Percentiles rank a stretch among this genome's conserved stretches.
Evolutionary conservation across 2,113 vertebrate species (phyloP).

Genomic region (Verasper variegatus): DNA sequence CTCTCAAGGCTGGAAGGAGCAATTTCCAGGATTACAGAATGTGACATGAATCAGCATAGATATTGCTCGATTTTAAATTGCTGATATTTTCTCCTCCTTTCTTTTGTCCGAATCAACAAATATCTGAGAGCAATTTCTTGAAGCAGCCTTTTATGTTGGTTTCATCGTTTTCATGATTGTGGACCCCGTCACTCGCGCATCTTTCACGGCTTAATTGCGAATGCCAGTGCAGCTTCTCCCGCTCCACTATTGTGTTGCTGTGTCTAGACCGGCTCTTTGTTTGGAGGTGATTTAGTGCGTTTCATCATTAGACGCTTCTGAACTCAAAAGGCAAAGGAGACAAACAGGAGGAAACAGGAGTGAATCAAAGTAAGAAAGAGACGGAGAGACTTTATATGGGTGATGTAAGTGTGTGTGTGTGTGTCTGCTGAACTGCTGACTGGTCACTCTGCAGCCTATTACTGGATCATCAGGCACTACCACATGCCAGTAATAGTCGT

Average conservation of each 20-base stretch:
- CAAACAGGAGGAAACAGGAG: background rate
- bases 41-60: conserved; percentile 44
- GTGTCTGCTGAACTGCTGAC: conserved; percentile 33
- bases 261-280: conserved; percentile 14
- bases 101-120: conserved; percentile 8
- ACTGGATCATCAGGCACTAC: conserved; percentile 42
- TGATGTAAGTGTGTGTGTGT: background rate
- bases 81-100: background rate
- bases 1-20: conserved; percentile 17
- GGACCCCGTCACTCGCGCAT: conserved; percentile 12
- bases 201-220: conserved; percentile 12
- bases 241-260: background rate
- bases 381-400: conserved; percentile 18
- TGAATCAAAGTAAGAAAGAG: conserved; percentile 2
- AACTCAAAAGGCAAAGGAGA: background rate
- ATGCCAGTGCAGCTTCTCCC: background rate
- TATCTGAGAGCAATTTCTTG: background rate
- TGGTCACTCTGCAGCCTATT: conserved; percentile 50
- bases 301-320: conserved; percentile 22
- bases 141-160: conserved; percentile 13
- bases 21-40: background rate
- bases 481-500: conserved; percentile 40
- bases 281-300: background rate
- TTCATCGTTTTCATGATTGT: conserved; percentile 4
- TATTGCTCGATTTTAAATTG: conserved; percentile 31